phyloP scores from a whole-genome alignment of 2,797 vertebrate species.

The Scolopax bukidnonensis region DNA sequence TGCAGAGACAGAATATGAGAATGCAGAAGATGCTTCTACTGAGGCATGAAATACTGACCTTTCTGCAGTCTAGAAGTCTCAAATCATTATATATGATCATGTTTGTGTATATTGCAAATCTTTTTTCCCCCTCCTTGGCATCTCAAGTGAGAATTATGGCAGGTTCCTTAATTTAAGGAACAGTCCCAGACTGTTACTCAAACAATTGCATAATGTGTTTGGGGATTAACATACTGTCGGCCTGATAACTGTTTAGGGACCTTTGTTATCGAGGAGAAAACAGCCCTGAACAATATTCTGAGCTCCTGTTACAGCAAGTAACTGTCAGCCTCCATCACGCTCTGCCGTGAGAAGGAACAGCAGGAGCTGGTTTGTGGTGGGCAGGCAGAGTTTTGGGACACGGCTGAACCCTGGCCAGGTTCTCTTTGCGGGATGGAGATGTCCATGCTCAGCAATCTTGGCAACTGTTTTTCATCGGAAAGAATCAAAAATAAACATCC shows the following conservation, averaged over 20 bases:
- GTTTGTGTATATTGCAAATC: neutral
- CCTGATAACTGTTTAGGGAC: neutral
- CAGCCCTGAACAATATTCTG: neutral
- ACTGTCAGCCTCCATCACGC: accelerated
- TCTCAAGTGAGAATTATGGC: neutral
- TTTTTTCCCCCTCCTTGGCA: neutral
- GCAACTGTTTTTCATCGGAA: neutral
- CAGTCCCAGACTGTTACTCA: neutral
- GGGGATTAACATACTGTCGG: neutral
- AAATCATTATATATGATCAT: neutral
- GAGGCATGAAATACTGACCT: neutral
- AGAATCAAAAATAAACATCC: neutral
- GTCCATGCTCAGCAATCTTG: neutral
- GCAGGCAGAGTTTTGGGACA: neutral
- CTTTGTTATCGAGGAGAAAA: neutral
- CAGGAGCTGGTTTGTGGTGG: neutral
- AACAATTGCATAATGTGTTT: neutral
- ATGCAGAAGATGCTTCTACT: neutral
- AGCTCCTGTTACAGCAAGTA: neutral
- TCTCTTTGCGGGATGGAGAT: neutral
- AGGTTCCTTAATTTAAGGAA: neutral
- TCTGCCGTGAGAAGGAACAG: neutral
- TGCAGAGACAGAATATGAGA: neutral
- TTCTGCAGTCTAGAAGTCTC: neutral
- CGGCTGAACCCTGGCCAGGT: neutral